Evolutionary conservation across 2,797 vertebrate species (phyloP).

Genomic region (Alca torda): DNA sequence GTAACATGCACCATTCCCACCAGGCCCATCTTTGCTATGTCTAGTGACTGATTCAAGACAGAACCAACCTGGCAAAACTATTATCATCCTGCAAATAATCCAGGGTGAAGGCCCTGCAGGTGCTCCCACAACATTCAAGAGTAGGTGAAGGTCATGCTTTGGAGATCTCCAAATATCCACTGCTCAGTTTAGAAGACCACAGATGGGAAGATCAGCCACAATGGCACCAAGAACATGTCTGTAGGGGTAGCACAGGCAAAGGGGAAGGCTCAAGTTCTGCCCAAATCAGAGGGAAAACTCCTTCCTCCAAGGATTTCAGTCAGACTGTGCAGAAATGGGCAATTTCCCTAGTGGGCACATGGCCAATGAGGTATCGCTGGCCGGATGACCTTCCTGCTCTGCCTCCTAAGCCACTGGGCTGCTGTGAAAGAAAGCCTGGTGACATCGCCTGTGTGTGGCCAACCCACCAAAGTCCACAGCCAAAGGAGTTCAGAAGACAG

Average conservation of each 20-base stretch:
- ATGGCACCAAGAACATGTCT: neutral
- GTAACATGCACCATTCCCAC: fast-evolving
- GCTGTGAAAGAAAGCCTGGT: neutral
- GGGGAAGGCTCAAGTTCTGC: neutral
- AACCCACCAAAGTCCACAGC: neutral
- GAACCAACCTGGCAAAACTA: neutral
- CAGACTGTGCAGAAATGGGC: neutral
- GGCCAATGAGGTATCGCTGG: neutral
- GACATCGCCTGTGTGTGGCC: neutral
- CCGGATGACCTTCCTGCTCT: neutral
- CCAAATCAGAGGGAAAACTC: neutral
- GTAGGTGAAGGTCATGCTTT: neutral
- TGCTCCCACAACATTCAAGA: neutral
- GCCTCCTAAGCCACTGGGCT: neutral
- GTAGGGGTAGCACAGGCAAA: neutral
- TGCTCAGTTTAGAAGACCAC: neutral
- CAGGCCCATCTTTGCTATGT: neutral
- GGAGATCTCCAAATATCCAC: neutral
- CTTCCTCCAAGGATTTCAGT: neutral
- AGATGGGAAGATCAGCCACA: neutral
- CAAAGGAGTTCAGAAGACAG: neutral
- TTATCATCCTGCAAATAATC: neutral
- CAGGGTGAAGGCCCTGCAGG: neutral
- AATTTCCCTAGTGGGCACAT: neutral
- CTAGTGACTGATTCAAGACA: neutral